Base-by-base conservation (phyloP, 2,797 vertebrate genomes). In the Sphenopsis melanotis region DNA sequence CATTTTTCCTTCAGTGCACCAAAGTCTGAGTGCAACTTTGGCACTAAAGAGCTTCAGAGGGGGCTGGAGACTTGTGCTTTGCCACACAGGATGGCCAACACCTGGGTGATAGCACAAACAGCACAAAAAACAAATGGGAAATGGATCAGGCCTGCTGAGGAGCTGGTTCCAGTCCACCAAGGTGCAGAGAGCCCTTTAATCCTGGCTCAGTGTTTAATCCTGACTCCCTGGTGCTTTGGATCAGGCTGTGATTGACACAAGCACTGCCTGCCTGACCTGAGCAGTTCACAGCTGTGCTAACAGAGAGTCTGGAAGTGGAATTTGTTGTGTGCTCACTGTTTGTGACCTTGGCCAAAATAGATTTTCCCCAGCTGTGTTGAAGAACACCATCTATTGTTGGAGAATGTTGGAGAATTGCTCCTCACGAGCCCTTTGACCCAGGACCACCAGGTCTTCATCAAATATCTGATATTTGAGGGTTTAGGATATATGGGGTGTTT, bases 31-130 rank as follows among this genome's bases (percentile, higher is more conserved):
- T 39, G 74, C 32, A 60, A 52, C 61, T 63, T 9, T 50, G 71
- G 75, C 71, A 71, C 65, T 19, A 0, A 63, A 20, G 65, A 57
- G 69, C 11, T 32, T 63, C 52, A 76, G 29, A 72, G n/a, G 55
- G 81, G 30, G 16, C 66, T 52, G 22, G 32, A 50, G 59, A 24
- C 12, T 76, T 34, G 15, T 59, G 60, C 59, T 74, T 21, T 55
- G 74, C 63, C 80, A 52, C 49, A 19, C 9, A 4, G 14, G 11
- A 6, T 14, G 85, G 60, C 36, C 61, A 80, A 4, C 34, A 13
- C 0, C 1, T 9, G 7, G 41, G 20, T 32, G 71, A 15, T 3
- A 8, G 29, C 46, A 17, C 0, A 2, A 60, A 30, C 7, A 47
- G 47, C 9, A 13, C 65, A 42, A 68, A 70, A 91, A 37, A 0